Base-by-base conservation (phyloP, 2,113 vertebrate species). In the Plecotus auritus region DNA sequence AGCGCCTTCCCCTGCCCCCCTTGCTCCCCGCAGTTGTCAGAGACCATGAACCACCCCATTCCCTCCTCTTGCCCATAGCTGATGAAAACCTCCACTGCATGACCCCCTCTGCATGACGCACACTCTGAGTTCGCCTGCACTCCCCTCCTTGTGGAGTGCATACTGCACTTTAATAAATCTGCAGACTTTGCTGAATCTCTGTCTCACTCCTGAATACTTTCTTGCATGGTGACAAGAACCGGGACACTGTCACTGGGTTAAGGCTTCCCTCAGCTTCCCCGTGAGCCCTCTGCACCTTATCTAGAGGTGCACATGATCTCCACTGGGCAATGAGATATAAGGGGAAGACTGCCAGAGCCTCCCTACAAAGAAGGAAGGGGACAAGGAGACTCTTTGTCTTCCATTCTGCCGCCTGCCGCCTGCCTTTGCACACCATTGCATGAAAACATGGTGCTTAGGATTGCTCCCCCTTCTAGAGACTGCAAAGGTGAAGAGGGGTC, bases 391-490 rank as follows among this genome's bases (percentile, higher is more conserved):
- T 12, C 30, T 61, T 28, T 77, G 35, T 70, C 59, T 66, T 76
- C 26, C 66, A 56, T 22, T 4, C 54, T 56, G 54, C 22, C 0
- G 2, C 54, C 0, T 40, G 20, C 2, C 70, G 69, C 28, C n/a
- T 88, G 73, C 28, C n/a, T 88, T 45, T 67, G 26, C 11, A 56
- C 11, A 16, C 45, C 30, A 2, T 0, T 28, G 7, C 8, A 4
- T 32, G 85, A 61, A 28, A 89, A 9, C 2, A 11, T 0, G 18
- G 26, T 61, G 26, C 30, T 54, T 49, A 37, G 4, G 8, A 12
- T 13, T 37, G 28, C 4, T 11, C 20, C 5, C 9, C 11, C 18
- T 0, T 30, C 54, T 10, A 14, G 40, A 4, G 18, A 70, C 0
- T 1, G 8, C 30, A n/a, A 30, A 37, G 4, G 40, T 20, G 11